Percentiles rank a stretch among this genome's conserved stretches.
Evolutionary conservation across 2,113 vertebrate species (phyloP).

Genomic region (Loxodonta africana): DNA sequence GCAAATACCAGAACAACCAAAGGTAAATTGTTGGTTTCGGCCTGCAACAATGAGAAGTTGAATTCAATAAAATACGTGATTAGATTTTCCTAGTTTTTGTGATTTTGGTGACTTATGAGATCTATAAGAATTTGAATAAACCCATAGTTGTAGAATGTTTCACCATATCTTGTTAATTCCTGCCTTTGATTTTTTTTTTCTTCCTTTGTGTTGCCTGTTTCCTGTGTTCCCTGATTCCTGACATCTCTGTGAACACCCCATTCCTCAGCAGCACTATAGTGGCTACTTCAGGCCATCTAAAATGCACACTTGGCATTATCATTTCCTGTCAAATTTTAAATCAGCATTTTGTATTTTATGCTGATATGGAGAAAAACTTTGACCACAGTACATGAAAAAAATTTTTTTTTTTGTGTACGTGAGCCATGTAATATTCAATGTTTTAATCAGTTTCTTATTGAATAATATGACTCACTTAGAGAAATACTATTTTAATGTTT

Average conservation of each 20-base stretch:
- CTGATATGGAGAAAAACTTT: neutral
- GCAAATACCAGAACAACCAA: neutral
- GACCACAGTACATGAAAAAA: neutral
- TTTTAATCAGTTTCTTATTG: neutral
- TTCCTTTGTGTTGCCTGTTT: fast-evolving
- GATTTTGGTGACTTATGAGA: neutral
- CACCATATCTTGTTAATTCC: neutral
- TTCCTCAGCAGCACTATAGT: too few species aligned
- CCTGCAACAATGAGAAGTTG: neutral
- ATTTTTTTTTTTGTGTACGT: neutral
- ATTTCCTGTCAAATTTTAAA: constrained; percentile 21
- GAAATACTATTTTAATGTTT: neutral
- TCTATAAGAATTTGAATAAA: neutral
- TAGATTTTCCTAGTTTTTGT: neutral
- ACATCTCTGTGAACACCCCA: neutral
- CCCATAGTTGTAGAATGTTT: neutral
- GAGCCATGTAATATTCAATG: neutral
- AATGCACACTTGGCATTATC: neutral
- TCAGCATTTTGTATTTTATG: neutral
- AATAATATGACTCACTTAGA: neutral
- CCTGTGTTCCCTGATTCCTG: neutral
- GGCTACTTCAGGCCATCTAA: neutral
- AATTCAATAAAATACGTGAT: neutral
- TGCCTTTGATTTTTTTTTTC: neutral
- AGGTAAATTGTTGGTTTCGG: neutral